phyloP scores from a whole-genome alignment of 2,797 vertebrate species.

The Lepilemur septentrionalis region DNA sequence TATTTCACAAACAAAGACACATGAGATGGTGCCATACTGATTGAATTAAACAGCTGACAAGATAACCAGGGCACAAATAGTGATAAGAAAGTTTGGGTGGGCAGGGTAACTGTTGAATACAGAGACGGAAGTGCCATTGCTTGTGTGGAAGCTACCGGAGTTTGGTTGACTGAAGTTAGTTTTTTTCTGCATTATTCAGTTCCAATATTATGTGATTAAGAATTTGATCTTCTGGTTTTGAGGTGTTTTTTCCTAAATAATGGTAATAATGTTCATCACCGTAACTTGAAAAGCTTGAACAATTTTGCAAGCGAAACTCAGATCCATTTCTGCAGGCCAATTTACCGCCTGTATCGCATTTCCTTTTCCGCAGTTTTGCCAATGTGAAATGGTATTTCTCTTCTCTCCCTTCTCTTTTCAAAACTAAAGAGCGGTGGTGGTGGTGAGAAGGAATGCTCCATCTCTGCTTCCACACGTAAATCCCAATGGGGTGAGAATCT shows the following conservation, averaged over 20 bases:
- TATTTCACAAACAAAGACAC: not conserved
- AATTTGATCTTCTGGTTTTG: not conserved
- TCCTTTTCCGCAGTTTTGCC: not conserved
- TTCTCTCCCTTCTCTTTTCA: not conserved
- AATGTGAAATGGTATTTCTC: not conserved
- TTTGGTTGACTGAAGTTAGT: not conserved
- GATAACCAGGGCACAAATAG: not conserved
- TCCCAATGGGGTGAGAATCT: not conserved
- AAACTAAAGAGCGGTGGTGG: not conserved
- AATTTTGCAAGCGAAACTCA: not conserved
- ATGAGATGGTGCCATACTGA: not conserved
- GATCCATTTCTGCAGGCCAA: not conserved
- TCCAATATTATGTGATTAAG: not conserved
- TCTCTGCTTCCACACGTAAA: conserved; percentile 13
- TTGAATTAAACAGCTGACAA: not conserved
- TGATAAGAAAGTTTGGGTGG: not conserved
- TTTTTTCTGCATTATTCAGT: conserved; percentile 8
- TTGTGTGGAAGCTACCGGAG: not conserved
- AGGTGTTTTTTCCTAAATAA: conserved; percentile 22
- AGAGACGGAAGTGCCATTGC: not conserved
- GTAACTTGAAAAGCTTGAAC: conserved; percentile 2
- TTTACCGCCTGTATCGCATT: not conserved
- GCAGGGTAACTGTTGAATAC: not conserved
- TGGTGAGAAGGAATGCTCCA: not conserved
- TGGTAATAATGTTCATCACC: not conserved